Evolutionary conservation across 1,140 invertebrate genomes (phyloP), one percentile per base, ranked within the genome.

Genomic region (Dufourea novaeangliae): DNA sequence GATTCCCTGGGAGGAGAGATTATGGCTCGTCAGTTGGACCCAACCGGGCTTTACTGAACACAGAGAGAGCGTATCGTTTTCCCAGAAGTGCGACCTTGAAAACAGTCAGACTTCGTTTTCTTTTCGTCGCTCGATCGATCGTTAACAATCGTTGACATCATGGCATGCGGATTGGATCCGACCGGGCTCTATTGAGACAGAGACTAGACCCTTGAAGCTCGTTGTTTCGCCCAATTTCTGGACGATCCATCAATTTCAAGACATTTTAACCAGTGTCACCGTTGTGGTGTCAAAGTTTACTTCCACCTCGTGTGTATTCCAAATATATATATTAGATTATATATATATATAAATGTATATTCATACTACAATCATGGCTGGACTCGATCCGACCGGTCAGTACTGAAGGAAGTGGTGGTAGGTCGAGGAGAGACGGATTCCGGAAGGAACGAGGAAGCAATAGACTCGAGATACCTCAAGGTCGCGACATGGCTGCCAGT

Each of bases 21-120:
- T 80, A 91, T 91, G 89, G 90, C 86, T 83, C 80, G 71, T 41
- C 87, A 90, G 69, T 86, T 92, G 87, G 91, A 92, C 68, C 91
- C 92, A 25, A 92, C 91, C 72, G 91, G 91, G 71, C 90, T 92
- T 50, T 93, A 93, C 80, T 92, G 88, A 92, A 77, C 64, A 77
- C 64, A 57, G 39, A 57, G 8, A 5, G 8, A 8, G 5, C 25
- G 17, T 39, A 37, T n/a, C 27, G n/a, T 57, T 57, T n/a, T 39
- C 27, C 34, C 52, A 12, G 25, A 8, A 34, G 11, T 39, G 25
- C 7, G 20, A 70, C 20, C 17, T 17, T n/a, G n/a, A 44, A n/a
- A 75, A n/a, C 20, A 17, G 78, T 66, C 57, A 64, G 64, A 32
- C 29, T 17, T 27, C 22, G 25, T 6, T 20, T 6, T 39, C 29